Base-by-base conservation (phyloP, 2,797 vertebrate species). In the Centropyge bicolor region DNA sequence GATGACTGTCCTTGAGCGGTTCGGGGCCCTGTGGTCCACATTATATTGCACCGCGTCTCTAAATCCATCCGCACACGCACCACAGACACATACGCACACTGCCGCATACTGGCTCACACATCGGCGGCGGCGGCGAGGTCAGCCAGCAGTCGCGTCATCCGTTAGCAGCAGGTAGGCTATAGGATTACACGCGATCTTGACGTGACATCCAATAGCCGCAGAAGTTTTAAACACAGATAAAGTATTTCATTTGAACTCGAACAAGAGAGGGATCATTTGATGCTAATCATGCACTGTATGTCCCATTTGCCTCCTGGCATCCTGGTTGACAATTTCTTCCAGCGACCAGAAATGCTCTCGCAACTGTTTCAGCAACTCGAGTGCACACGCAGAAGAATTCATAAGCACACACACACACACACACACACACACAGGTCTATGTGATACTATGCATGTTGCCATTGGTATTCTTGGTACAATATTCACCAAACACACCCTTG, bases 111-210 rank as follows among this genome's bases (percentile, higher is more conserved):
- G 81, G 76, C 88, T 88, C 76, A 48, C 85, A 83, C 67, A 71
- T 76, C 86, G 71, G 68, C 71, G 61, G 74, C 48, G 76, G 71
- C 66, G 81, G 84, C 75, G 62, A 90, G 90, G 92, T 94, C 91
- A 91, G 90, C 92, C 93, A 94, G 88, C 87, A 92, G 90, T 83
- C 86, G 78, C 61, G 81, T 87, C 86, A 71, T 84, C 78, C 62
- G 68, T 80, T 74, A 78, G 87, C 73, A 75, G 85, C 84, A 89
- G 87, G 88, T 91, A 31, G 27, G 27, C 27, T 31, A 80, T 94
- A 81, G 68, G 57, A 74, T 93, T 92, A 88, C 90, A 55, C 74
- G 6, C 11, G 76, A 85, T 90, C 87, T 86, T 81, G 72, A 38
- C 1, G 78, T 83, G 90, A 91, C 87, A 90, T 88, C 74, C 85